Conservation (phyloP, 2,113 vertebrate genomes). For the Hippocampus zosterae region DNA sequence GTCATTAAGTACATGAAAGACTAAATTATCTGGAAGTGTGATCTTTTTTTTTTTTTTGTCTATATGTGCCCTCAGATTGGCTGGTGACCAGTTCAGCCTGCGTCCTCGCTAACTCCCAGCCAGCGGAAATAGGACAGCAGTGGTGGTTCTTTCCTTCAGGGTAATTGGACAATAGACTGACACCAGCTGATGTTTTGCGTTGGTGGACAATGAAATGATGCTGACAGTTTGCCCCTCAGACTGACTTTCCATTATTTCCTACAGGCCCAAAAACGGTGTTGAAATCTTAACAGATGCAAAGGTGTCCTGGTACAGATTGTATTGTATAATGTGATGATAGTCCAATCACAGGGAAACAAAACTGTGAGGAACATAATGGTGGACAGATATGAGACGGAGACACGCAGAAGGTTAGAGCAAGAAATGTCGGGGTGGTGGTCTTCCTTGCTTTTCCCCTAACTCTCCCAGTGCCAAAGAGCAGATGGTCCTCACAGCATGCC, state of each 20-base stretch:
- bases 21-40: too few relatives aligned
- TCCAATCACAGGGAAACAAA: background rate
- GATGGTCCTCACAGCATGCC: slow-evolving; percentile 64
- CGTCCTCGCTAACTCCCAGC: too few relatives aligned
- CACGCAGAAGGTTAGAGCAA: slow-evolving; percentile 34
- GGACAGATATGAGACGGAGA: slow-evolving; percentile 24
- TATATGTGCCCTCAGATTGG: too few relatives aligned
- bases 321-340: background rate
- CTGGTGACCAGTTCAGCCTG: too few relatives aligned
- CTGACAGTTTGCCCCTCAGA: too few relatives aligned
- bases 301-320: background rate
- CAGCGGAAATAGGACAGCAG: too few relatives aligned
- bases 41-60: too few relatives aligned
- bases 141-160: too few relatives aligned
- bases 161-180: too few relatives aligned
- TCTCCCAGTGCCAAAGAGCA: slow-evolving; percentile 49
- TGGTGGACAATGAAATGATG: too few relatives aligned
- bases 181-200: too few relatives aligned
- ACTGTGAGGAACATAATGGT: slow-evolving; percentile 2
- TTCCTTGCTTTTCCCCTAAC: background rate
- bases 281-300: background rate
- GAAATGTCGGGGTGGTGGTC: slow-evolving; percentile 23
- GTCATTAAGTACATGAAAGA: too few relatives aligned
- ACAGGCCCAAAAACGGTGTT: background rate
- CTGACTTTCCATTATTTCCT: background rate